phyloP scores from a whole-genome alignment of 2,888 invertebrate species.

The Agonopterix arenella region DNA sequence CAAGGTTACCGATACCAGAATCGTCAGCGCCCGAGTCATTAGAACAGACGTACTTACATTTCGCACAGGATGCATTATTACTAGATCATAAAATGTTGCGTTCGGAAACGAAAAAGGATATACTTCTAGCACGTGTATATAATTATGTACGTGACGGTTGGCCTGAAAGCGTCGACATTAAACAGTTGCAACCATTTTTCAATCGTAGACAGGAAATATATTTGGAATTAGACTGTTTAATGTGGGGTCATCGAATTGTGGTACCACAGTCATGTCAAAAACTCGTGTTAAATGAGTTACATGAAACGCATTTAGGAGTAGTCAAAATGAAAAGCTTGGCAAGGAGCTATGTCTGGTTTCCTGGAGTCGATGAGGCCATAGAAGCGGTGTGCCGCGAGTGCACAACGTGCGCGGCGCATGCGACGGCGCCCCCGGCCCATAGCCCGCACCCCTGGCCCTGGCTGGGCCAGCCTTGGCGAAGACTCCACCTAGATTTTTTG shows the following conservation, averaged over 20 bases:
- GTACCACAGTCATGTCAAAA: constrained; percentile 4
- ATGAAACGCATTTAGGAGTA: constrained; percentile 8
- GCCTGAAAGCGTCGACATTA: constrained; percentile 10
- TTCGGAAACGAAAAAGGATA: background rate
- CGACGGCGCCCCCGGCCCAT: constrained; percentile 12
- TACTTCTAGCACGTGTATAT: constrained; percentile 2
- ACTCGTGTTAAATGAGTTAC: constrained; percentile 4
- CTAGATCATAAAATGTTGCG: too few species aligned
- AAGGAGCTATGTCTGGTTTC: constrained; percentile 5
- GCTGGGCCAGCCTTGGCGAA: constrained; percentile 9
- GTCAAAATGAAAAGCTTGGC: constrained; percentile 8
- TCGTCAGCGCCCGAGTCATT: too few species aligned
- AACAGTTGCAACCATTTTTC: background rate
- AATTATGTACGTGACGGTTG: constrained; percentile 11
- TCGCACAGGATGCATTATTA: too few species aligned
- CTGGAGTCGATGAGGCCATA: background rate
- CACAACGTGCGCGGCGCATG: constrained; percentile 6
- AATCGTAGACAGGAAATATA: constrained; percentile 6
- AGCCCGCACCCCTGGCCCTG: constrained; percentile 9
- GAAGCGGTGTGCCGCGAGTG: constrained; percentile 7
- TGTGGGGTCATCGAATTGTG: constrained; percentile 12
- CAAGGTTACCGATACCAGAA: constrained; percentile 1
- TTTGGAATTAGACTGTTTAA: constrained; percentile 10
- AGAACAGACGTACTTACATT: too few species aligned
- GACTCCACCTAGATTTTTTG: constrained; percentile 12